These are phyloP conservation scores for Tenthredo distinguenda DNA, from an alignment of 2,888 invertebrate species.

Conservation along the genomic window DNA sequence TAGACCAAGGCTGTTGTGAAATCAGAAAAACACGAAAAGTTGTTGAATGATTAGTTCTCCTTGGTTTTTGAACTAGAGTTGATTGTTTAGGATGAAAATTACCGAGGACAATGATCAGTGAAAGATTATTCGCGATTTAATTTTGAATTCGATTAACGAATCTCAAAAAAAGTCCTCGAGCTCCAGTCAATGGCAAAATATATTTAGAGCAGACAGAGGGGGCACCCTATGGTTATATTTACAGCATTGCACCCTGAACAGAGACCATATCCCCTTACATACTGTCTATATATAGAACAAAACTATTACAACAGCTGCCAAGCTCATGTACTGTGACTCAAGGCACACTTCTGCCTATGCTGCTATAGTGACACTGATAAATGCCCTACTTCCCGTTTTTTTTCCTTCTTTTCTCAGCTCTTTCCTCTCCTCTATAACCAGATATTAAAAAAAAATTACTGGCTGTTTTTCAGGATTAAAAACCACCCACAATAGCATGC, in stretches of 20 bases:
- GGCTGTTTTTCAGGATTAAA: not conserved
- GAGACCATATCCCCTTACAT: conserved; percentile 64
- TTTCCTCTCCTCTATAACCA: conserved; percentile 14
- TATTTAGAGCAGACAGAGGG: conserved; percentile 65
- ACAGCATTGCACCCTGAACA: conserved; percentile 60
- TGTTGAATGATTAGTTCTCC: not conserved
- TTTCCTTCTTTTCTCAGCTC: conserved; percentile 22
- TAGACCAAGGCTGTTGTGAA: conserved; percentile 88
- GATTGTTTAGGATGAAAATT: not conserved
- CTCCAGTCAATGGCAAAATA: conserved; percentile 58
- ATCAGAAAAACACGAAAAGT: not conserved
- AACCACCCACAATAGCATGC: not conserved
- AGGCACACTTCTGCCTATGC: conserved; percentile 47
- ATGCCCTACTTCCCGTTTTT: conserved; percentile 55
- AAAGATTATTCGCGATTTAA: not conserved
- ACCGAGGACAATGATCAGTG: not conserved
- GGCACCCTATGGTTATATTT: conserved; percentile 61
- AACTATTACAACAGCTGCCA: conserved; percentile 69
- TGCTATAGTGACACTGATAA: conserved; percentile 45
- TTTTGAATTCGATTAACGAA: not conserved
- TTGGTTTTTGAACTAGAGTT: not conserved
- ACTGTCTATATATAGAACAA: conserved; percentile 67
- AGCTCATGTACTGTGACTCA: conserved; percentile 45
- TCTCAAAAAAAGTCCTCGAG: not conserved
- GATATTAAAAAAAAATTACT: conserved; percentile 28